These are phyloP conservation scores for Corythornis vintsioides DNA, from an alignment of 2,113 vertebrate genomes.

Conservation along the genomic window DNA sequence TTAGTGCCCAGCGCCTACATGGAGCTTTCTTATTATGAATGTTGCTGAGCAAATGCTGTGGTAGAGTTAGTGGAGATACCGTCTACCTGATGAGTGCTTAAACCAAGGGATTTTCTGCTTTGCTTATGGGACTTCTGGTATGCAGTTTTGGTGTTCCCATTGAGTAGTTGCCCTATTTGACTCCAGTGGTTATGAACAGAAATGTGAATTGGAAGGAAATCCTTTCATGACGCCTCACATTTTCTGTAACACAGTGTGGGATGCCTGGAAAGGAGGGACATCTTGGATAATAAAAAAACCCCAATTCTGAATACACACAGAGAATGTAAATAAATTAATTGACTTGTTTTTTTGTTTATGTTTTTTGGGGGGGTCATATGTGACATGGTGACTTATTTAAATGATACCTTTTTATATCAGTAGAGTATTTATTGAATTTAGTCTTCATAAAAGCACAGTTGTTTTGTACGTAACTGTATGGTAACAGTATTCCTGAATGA, in stretches of 20 bases:
- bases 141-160: background rate
- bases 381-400: background rate
- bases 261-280: background rate
- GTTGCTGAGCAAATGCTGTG: background rate
- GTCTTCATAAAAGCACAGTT: background rate
- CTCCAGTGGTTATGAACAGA: background rate
- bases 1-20: background rate
- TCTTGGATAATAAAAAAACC: background rate
- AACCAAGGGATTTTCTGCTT: background rate
- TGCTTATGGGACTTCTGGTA: background rate
- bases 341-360: background rate
- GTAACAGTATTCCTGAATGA: background rate
- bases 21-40: background rate
- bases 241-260: background rate
- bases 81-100: background rate
- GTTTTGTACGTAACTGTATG: background rate
- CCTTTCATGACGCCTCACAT: background rate
- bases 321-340: background rate
- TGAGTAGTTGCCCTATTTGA: constrained; percentile 35
- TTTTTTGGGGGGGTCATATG: background rate
- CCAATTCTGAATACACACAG: background rate
- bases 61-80: background rate
- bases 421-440: background rate
- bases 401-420: background rate
- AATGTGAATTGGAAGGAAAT: background rate